A percentile compares a stretch with the other conserved stretches of the same genome.
These are phyloP conservation scores for Siniperca scherzeri DNA, from an alignment of 2,797 vertebrate species.

Conservation along the genomic window DNA sequence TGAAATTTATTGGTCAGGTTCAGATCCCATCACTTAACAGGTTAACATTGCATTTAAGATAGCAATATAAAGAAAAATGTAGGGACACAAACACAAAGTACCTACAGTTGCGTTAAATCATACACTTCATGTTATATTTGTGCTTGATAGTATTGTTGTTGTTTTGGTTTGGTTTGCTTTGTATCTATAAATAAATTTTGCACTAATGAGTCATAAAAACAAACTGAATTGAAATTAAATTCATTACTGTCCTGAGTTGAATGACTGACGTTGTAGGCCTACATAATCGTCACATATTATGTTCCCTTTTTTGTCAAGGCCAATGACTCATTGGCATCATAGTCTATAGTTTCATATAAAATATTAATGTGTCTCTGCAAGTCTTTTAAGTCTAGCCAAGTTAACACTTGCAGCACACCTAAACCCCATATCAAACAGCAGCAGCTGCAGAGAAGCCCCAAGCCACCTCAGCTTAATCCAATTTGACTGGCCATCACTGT, in stretches of 20 bases:
- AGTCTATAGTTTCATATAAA: slow-evolving; percentile 72
- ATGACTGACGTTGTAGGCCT: slow-evolving; percentile 28
- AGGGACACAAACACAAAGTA: background rate
- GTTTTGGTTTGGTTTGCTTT: slow-evolving; percentile 11
- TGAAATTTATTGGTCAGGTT: background rate
- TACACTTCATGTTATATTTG: background rate
- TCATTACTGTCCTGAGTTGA: slow-evolving; percentile 30
- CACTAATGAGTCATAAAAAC: slow-evolving; percentile 33
- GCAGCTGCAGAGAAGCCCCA: slow-evolving; percentile 86
- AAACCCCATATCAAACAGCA: slow-evolving; percentile 88
- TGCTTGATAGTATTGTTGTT: background rate
- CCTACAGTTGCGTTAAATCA: background rate
- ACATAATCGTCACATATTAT: slow-evolving; percentile 53
- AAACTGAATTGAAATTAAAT: slow-evolving; percentile 34
- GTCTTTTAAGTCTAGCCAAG: slow-evolving; percentile 85
- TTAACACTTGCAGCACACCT: slow-evolving; percentile 86
- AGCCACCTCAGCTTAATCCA: slow-evolving; percentile 88
- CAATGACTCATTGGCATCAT: slow-evolving; percentile 70
- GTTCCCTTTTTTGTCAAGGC: slow-evolving; percentile 65
- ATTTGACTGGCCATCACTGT: slow-evolving; percentile 89
- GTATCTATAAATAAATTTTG: background rate
- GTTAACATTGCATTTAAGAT: background rate
- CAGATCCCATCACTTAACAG: background rate
- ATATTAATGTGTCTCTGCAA: slow-evolving; percentile 78
- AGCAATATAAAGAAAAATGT: background rate